Conservation (phyloP, 2,888 invertebrate genomes). For the Xylota sylvarum region DNA sequence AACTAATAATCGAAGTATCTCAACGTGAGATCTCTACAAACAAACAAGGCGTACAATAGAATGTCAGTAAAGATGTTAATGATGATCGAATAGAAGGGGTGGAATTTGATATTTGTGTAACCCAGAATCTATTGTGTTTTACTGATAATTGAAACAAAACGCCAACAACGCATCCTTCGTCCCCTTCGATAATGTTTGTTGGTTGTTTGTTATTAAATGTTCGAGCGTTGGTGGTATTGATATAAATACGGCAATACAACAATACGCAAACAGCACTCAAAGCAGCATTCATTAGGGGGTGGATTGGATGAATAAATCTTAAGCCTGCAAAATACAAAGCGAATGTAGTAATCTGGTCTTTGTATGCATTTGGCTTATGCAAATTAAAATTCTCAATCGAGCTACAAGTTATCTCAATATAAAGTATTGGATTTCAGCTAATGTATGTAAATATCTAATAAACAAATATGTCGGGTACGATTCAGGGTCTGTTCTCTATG, state of each 20-base stretch:
- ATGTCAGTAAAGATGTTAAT: slow-evolving; percentile 37
- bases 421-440: neutral
- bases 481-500: neutral
- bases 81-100: slow-evolving; percentile 59
- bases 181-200: slow-evolving; percentile 33
- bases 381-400: slow-evolving; percentile 9
- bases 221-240: slow-evolving; percentile 52
- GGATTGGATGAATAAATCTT: slow-evolving; percentile 3
- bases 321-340: neutral
- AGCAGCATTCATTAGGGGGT: neutral
- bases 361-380: slow-evolving; percentile 14
- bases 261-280: slow-evolving; percentile 1
- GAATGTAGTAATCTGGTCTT: neutral
- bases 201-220: slow-evolving; percentile 59
- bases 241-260: slow-evolving; percentile 8
- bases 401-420: neutral
- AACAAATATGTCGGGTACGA: neutral
- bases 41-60: slow-evolving; percentile 26
- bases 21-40: slow-evolving; percentile 32
- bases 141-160: slow-evolving; percentile 71
- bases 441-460: neutral
- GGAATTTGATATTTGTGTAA: slow-evolving; percentile 75
- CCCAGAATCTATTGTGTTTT: slow-evolving; percentile 58
- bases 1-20: slow-evolving; percentile 27
- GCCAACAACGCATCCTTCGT: slow-evolving; percentile 12